These are phyloP conservation scores for Seira musarum DNA, from an alignment of 2,888 invertebrate genomes.

Conservation along the genomic window DNA sequence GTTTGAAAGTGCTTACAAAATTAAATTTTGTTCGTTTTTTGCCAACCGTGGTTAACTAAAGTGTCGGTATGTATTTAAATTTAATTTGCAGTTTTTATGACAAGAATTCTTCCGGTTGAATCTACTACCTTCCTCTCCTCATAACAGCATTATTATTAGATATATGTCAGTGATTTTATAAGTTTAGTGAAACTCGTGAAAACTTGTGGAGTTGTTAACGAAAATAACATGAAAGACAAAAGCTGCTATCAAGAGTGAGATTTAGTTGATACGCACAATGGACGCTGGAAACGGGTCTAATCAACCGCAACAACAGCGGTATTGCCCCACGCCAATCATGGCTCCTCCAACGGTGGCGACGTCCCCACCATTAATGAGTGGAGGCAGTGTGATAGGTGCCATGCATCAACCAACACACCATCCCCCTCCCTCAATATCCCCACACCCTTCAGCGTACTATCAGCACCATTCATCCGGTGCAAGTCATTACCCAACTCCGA, in stretches of 20 bases:
- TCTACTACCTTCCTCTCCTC: no score
- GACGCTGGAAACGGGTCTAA: conserved; percentile 38
- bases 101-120: no score
- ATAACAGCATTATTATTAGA: no score
- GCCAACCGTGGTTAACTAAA: no score
- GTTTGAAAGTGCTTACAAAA: no score
- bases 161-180: no score
- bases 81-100: no score
- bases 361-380: conserved; percentile 44
- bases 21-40: no score
- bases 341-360: conserved; percentile 54
- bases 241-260: not conserved
- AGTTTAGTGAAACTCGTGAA: no score
- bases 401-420: conserved; percentile 37
- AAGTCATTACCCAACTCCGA: conserved; percentile 50
- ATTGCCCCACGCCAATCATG: conserved; percentile 59
- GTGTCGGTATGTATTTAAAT: no score
- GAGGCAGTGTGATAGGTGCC: conserved; percentile 28
- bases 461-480: conserved; percentile 24
- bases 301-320: conserved; percentile 46
- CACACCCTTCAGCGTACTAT: conserved; percentile 43
- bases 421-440: conserved; percentile 49
- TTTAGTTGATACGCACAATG: conserved; percentile 22
- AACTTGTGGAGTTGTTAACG: no score
- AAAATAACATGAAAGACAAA: not conserved